phyloP scores from a whole-genome alignment of 1,140 invertebrate species.

The Maniola jurtina region DNA sequence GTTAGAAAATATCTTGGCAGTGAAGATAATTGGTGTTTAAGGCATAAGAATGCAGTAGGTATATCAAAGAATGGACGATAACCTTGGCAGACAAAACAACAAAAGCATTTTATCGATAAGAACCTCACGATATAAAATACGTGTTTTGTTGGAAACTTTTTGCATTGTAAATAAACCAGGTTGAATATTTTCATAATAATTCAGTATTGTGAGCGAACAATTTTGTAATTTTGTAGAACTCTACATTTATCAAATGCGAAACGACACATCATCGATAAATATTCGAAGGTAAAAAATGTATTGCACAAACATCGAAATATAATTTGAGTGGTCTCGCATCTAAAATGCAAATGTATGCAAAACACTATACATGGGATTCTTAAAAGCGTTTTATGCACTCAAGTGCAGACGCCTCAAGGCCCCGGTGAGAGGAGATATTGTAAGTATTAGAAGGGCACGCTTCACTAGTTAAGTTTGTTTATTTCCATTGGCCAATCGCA shows the following conservation, averaged over 20 bases:
- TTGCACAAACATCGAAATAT: not conserved
- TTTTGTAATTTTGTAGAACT: not conserved
- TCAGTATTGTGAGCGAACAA: too few species aligned
- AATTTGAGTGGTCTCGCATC: not conserved
- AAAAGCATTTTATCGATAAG: not conserved
- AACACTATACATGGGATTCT: not conserved
- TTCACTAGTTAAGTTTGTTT: conserved; percentile 26
- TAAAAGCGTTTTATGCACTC: not conserved
- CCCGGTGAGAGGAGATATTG: conserved; percentile 36
- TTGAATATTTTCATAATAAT: too few species aligned
- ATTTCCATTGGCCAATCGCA: conserved; percentile 37
- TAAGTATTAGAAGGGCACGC: conserved; percentile 34
- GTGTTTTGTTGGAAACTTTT: not conserved
- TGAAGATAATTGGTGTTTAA: too few species aligned
- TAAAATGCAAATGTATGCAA: conserved; percentile 9
- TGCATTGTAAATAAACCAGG: too few species aligned
- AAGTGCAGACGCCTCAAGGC: conserved; percentile 32
- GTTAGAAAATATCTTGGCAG: not conserved
- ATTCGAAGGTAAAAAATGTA: conserved; percentile 1
- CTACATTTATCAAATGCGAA: not conserved
- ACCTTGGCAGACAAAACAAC: not conserved
- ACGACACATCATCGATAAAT: conserved; percentile 1
- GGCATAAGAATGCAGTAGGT: too few species aligned
- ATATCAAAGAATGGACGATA: too few species aligned
- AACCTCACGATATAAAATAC: not conserved